These are phyloP conservation scores for Terrapene triunguis DNA, from an alignment of 2,113 vertebrate genomes.

Conservation along the genomic window DNA sequence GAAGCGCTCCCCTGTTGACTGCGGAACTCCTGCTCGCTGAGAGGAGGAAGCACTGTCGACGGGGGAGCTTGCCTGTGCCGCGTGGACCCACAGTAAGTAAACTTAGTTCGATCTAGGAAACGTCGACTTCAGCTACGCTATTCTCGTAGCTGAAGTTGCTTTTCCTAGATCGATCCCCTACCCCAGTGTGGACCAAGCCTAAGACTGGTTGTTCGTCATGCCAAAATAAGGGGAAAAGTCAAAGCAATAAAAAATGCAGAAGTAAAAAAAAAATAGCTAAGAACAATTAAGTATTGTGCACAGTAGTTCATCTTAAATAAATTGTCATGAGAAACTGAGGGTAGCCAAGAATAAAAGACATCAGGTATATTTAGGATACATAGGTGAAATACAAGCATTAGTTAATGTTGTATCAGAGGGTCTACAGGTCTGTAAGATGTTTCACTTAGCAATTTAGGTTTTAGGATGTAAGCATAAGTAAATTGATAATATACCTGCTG, in stretches of 20 bases:
- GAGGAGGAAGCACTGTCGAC: too few relatives aligned
- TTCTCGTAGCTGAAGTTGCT: too few relatives aligned
- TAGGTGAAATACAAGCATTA: not conserved
- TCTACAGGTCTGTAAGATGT: not conserved
- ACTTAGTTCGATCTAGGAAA: too few relatives aligned
- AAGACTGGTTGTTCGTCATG: not conserved
- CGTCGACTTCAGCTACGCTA: too few relatives aligned
- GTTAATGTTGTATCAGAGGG: not conserved
- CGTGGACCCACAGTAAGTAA: too few relatives aligned
- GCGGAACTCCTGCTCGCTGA: too few relatives aligned
- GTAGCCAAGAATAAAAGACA: not conserved
- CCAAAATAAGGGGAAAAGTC: not conserved
- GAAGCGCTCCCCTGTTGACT: too few relatives aligned
- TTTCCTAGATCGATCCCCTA: too few relatives aligned
- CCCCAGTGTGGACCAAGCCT: too few relatives aligned
- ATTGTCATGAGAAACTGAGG: not conserved
- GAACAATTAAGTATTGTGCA: not conserved
- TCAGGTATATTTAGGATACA: not conserved
- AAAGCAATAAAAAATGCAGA: not conserved
- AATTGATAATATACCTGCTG: not conserved
- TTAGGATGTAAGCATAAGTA: not conserved
- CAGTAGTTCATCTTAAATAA: not conserved
- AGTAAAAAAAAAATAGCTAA: not conserved
- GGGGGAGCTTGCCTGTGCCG: too few relatives aligned
- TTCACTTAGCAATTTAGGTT: not conserved